These are phyloP conservation scores for Microcebus jonahi DNA, from an alignment of 2,113 vertebrate species.

Conservation along the genomic window DNA sequence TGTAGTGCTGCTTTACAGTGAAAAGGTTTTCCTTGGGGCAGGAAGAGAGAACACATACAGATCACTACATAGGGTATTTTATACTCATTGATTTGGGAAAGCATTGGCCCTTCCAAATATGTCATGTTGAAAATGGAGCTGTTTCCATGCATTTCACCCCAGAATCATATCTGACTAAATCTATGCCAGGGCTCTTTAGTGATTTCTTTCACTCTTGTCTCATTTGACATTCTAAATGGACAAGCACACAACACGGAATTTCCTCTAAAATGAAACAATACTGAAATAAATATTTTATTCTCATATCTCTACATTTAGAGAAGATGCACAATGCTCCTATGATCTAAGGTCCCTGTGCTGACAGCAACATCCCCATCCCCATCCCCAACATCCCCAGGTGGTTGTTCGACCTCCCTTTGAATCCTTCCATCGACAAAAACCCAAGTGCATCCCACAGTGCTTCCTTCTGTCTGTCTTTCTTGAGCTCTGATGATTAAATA, in stretches of 20 bases:
- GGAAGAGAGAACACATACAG: slow-evolving; percentile 53
- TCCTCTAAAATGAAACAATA: slow-evolving; percentile 2
- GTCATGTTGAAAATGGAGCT: slow-evolving; percentile 6
- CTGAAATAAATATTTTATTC: neutral
- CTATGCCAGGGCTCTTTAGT: neutral
- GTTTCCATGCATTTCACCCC: neutral
- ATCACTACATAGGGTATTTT: neutral
- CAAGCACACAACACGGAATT: neutral
- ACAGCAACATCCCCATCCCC: too few relatives aligned
- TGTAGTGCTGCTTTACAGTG: slow-evolving; percentile 53
- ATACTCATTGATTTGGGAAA: neutral
- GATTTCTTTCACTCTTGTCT: neutral
- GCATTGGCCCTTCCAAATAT: neutral
- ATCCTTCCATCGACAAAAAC: neutral
- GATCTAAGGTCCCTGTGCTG: neutral
- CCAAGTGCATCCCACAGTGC: too few relatives aligned
- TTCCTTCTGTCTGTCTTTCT: neutral
- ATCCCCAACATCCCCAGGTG: neutral
- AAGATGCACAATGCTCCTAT: neutral
- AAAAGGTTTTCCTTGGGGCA: slow-evolving; percentile 59
- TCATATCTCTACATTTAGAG: neutral
- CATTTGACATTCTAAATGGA: slow-evolving; percentile 6
- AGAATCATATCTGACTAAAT: neutral
- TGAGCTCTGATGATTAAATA: neutral
- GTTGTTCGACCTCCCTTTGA: neutral